Evolutionary conservation across 2,797 vertebrate species (phyloP).

Genomic region (Psittacula echo): DNA sequence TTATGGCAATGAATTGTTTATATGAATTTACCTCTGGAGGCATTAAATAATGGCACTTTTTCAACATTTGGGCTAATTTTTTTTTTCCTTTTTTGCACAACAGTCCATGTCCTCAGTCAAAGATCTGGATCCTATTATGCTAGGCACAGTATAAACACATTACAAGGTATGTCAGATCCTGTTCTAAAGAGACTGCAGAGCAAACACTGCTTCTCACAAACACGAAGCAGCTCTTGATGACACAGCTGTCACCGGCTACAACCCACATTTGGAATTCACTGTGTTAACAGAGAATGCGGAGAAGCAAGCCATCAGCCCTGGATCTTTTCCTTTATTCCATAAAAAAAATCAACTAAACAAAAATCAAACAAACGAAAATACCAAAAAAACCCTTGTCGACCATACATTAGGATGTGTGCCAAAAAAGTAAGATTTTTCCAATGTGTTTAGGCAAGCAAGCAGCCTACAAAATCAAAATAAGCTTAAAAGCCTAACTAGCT

Average conservation of each 20-base stretch:
- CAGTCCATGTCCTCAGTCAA: neutral
- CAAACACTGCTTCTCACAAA: slow-evolving; percentile 20
- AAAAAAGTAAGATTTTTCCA: slow-evolving; percentile 65
- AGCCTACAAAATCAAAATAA: neutral
- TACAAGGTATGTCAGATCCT: neutral
- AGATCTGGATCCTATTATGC: slow-evolving; percentile 34
- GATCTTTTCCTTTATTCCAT: neutral
- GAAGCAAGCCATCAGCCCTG: neutral
- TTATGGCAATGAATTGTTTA: neutral
- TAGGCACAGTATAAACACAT: slow-evolving; percentile 33
- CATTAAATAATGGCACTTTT: neutral
- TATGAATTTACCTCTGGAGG: neutral
- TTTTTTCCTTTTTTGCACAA: neutral
- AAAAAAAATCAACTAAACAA: neutral
- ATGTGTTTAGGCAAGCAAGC: neutral
- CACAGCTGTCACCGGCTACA: neutral
- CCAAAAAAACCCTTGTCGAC: neutral
- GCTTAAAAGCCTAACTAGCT: neutral
- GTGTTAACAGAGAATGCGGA: neutral
- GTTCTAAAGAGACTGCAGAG: slow-evolving; percentile 25
- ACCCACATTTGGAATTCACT: neutral
- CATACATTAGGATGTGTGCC: neutral
- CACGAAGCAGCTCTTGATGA: slow-evolving; percentile 8
- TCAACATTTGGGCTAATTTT: neutral
- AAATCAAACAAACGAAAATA: neutral